Conservation (phyloP, 2,113 vertebrate species). For the Hydrolagus affinis region DNA sequence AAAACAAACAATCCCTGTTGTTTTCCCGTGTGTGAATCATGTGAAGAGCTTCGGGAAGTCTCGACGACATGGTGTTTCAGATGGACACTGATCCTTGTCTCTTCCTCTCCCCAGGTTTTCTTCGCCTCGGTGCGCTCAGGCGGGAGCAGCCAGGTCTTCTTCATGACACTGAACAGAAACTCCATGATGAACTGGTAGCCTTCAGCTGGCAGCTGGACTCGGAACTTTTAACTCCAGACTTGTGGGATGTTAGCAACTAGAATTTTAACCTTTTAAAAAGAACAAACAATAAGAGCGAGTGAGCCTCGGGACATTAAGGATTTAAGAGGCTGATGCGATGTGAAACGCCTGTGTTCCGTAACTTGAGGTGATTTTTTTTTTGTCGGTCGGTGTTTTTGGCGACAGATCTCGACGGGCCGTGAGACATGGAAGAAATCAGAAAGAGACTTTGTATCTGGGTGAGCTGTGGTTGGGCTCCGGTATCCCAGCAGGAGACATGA, state of each 20-base stretch:
- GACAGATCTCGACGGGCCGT: not conserved
- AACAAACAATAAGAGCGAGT: not conserved
- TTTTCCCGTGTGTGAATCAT: too few species aligned
- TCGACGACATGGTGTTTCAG: too few species aligned
- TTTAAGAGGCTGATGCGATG: constrained; percentile 9
- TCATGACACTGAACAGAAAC: constrained; percentile 99
- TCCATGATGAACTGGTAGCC: constrained; percentile 99
- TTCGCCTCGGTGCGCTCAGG: constrained; percentile 96
- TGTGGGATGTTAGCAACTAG: not conserved
- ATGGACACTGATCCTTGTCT: not conserved
- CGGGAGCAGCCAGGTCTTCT: constrained; percentile 98
- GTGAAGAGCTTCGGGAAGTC: too few species aligned
- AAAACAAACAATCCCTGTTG: too few species aligned
- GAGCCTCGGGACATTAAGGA: not conserved
- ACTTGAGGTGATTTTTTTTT: constrained; percentile 3
- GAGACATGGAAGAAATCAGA: too few species aligned
- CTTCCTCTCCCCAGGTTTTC: constrained; percentile 75
- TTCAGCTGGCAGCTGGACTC: not conserved
- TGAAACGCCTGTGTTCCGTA: not conserved
- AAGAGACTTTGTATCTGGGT: not conserved
- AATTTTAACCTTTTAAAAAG: not conserved
- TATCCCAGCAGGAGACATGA: not conserved
- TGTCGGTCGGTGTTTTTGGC: constrained; percentile 1
- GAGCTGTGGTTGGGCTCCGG: not conserved
- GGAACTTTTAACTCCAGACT: not conserved